Percentiles rank a stretch among this genome's conserved stretches.
These are phyloP conservation scores for Laticauda laticaudata DNA, from an alignment of 2,113 vertebrate species.

Conservation along the genomic window DNA sequence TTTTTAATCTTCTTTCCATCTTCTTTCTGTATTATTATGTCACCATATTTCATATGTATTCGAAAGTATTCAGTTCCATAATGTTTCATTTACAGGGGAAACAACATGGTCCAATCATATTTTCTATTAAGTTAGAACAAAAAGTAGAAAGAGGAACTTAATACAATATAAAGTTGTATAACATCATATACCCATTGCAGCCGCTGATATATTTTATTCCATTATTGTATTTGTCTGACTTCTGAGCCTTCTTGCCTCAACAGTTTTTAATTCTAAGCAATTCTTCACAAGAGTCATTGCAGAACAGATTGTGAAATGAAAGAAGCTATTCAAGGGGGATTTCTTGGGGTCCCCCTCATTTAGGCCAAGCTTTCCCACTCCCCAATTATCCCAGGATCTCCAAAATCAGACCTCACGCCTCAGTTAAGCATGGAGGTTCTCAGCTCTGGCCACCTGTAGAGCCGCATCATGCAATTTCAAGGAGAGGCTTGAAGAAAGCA, in stretches of 20 bases:
- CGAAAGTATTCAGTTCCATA: conserved; percentile 55
- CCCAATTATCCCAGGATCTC: no score
- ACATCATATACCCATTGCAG: conserved; percentile 75
- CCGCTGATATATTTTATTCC: conserved; percentile 81
- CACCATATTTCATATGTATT: conserved; percentile 73
- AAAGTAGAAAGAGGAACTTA: conserved; percentile 52
- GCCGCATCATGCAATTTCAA: not conserved
- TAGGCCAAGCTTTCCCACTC: no score
- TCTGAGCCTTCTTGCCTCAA: conserved; percentile 72
- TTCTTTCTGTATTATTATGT: conserved; percentile 68
- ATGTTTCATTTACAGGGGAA: conserved; percentile 62
- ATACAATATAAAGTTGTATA: conserved; percentile 73
- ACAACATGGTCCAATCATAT: conserved; percentile 74
- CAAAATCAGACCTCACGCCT: no score
- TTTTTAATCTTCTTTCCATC: conserved; percentile 62
- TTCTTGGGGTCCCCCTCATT: not conserved
- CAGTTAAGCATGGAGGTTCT: no score
- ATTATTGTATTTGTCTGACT: conserved; percentile 72
- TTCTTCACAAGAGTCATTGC: not conserved
- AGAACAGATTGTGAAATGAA: not conserved
- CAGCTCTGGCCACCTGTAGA: not conserved
- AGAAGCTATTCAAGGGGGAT: not conserved
- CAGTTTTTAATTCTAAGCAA: conserved; percentile 57
- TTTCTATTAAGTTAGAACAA: conserved; percentile 64
- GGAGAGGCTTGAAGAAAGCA: not conserved